phyloP scores from a whole-genome alignment of 2,113 vertebrate genomes.

The Rhynchomys soricoides region DNA sequence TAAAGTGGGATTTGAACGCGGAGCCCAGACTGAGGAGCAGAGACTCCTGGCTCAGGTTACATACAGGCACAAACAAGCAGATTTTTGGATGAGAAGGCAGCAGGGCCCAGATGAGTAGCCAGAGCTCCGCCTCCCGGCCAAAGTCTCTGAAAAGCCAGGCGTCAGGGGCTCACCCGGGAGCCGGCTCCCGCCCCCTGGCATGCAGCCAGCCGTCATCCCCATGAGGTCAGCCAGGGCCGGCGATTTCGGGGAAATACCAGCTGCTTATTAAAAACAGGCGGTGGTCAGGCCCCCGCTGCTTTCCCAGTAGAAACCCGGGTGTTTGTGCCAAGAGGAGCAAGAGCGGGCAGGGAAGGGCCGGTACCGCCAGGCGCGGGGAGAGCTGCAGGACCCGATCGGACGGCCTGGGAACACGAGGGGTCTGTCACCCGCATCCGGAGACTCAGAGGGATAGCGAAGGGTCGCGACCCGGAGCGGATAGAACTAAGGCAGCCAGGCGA shows the following conservation, averaged over 20 bases:
- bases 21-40: not conserved
- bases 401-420: not conserved
- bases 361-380: not conserved
- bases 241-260: slow-evolving; percentile 82
- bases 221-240: slow-evolving; percentile 75
- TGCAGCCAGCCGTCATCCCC: slow-evolving; percentile 57
- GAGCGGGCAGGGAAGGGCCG: slow-evolving; percentile 23
- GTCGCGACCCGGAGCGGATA: rapidly evolving
- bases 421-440: not conserved
- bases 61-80: not conserved
- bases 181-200: slow-evolving; percentile 53
- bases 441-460: not conserved
- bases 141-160: not conserved
- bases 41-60: not conserved
- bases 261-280: slow-evolving; percentile 79
- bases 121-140: not conserved
- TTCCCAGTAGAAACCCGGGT: slow-evolving; percentile 71
- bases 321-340: slow-evolving; percentile 70
- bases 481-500: not conserved
- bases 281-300: slow-evolving; percentile 72
- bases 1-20: not conserved
- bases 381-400: not conserved
- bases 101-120: not conserved
- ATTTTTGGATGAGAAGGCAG: not conserved
- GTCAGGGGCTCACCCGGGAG: slow-evolving; percentile 49